Evolutionary conservation across 2,113 vertebrate genomes (phyloP).

Genomic region (Vimba vimba): DNA sequence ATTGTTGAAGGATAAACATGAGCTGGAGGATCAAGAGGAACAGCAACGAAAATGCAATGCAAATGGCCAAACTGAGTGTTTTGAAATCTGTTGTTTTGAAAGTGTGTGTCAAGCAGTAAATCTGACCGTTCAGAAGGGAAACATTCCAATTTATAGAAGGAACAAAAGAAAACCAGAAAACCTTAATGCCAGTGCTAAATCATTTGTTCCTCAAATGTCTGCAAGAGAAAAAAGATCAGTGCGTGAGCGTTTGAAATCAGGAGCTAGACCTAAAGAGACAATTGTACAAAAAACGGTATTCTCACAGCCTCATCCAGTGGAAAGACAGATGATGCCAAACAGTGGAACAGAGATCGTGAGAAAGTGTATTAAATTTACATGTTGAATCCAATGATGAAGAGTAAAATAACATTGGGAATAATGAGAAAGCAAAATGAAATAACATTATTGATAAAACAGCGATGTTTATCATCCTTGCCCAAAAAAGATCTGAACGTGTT

Average conservation of each 20-base stretch:
- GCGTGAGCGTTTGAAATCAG: background rate
- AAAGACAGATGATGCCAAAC: background rate
- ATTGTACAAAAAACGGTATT: background rate
- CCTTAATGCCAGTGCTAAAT: background rate
- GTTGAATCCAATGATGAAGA: background rate
- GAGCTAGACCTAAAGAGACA: background rate
- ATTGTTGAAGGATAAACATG: slow-evolving; percentile 15
- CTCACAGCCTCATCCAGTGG: background rate
- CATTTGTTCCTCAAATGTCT: background rate
- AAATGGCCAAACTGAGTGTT: slow-evolving; percentile 35
- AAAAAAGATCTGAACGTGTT: slow-evolving; percentile 14
- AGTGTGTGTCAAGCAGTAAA: too few relatives aligned
- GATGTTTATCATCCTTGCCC: slow-evolving; percentile 5
- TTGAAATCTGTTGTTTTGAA: background rate
- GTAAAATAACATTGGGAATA: background rate
- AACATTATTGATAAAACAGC: slow-evolving; percentile 18
- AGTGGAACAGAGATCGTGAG: background rate
- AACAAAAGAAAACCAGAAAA: too few relatives aligned
- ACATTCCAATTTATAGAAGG: too few relatives aligned
- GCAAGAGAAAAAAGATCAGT: background rate
- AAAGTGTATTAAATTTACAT: background rate
- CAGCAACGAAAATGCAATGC: background rate
- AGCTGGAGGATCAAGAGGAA: slow-evolving; percentile 27
- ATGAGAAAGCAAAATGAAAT: slow-evolving; percentile 45
- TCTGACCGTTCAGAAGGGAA: too few relatives aligned